phyloP scores from a whole-genome alignment of 2,113 vertebrate species.

The Vulpes ferrilata region DNA sequence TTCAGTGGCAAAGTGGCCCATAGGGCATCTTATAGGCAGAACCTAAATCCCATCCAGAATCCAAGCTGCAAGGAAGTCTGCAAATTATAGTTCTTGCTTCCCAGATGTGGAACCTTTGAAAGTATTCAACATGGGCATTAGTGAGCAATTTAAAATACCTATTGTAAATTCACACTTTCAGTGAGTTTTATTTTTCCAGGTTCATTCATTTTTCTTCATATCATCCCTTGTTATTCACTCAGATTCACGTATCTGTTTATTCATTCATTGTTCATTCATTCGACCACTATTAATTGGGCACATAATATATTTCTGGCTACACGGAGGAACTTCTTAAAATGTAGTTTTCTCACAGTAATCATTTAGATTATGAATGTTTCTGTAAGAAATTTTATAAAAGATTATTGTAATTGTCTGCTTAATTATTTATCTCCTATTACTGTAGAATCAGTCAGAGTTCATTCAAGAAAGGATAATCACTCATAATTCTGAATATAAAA shows the following conservation, averaged over 20 bases:
- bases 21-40: background rate
- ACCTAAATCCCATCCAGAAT: background rate
- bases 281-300: background rate
- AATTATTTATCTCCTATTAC: background rate
- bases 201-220: background rate
- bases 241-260: background rate
- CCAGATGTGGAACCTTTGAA: background rate
- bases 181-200: background rate
- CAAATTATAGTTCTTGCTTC: background rate
- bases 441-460: background rate
- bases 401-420: background rate
- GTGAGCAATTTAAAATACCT: background rate
- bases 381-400: background rate
- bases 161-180: background rate
- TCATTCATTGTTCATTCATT: background rate
- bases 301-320: background rate
- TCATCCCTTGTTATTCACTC: background rate
- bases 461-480: background rate
- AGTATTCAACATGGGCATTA: background rate
- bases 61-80: fast-evolving
- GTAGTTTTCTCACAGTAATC: background rate
- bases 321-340: background rate
- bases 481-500: background rate
- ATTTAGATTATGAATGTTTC: background rate
- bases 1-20: background rate